phyloP scores from a whole-genome alignment of 2,888 invertebrate species.

The Tribolium freemani region DNA sequence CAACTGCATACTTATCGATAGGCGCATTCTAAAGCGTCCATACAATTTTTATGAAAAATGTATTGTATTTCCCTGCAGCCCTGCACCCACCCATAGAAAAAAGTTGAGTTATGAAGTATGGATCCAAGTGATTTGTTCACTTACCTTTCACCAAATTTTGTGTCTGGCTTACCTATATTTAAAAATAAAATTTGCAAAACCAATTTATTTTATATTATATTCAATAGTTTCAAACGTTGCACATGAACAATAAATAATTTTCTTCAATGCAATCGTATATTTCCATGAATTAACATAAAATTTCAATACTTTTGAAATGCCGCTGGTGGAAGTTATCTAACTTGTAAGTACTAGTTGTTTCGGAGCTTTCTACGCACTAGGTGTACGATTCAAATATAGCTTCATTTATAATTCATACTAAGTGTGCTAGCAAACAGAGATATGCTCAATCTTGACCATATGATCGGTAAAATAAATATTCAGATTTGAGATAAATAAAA shows the following conservation, averaged over 20 bases:
- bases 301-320: too few species aligned
- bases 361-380: neutral
- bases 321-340: too few species aligned
- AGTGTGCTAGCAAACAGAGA: neutral
- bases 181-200: too few species aligned
- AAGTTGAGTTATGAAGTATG: too few species aligned
- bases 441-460: neutral
- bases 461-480: conserved; percentile 13
- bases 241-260: too few species aligned
- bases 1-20: conserved; percentile 57
- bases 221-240: too few species aligned
- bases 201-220: too few species aligned
- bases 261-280: too few species aligned
- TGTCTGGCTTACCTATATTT: too few species aligned
- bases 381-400: neutral
- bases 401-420: neutral
- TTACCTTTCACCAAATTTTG: too few species aligned
- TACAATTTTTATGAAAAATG: conserved; percentile 18
- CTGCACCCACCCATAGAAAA: neutral
- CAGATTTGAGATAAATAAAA: conserved; percentile 14
- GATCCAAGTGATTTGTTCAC: too few species aligned
- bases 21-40: conserved; percentile 55
- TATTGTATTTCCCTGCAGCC: neutral
- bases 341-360: neutral
- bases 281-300: too few species aligned